Conservation (phyloP, 2,113 vertebrate genomes). For the Spea bombifrons region DNA sequence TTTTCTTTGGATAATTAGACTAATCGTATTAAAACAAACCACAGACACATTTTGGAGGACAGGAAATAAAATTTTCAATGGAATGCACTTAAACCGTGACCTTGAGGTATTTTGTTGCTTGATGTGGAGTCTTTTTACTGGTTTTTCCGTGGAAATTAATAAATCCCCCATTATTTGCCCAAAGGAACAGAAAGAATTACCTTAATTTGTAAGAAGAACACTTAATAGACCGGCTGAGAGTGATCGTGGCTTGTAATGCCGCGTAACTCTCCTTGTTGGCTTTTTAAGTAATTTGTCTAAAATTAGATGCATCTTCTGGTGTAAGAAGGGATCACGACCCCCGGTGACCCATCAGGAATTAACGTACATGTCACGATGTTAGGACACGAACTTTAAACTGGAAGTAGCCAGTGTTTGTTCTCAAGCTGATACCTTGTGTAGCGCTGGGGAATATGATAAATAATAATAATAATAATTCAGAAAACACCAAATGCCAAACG, state of each 20-base stretch:
- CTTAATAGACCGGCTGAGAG: neutral
- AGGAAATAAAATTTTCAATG: constrained; percentile 26
- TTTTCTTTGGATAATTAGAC: constrained; percentile 36
- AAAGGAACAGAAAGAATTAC: neutral
- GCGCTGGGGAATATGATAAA: too few species aligned
- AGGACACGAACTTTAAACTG: too few species aligned
- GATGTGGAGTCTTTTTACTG: neutral
- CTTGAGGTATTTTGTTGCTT: constrained; percentile 31
- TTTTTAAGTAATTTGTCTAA: neutral
- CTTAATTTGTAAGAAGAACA: neutral
- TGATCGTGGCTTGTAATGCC: neutral
- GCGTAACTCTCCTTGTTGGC: neutral
- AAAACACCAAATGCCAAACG: too few species aligned
- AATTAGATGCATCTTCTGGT: too few species aligned
- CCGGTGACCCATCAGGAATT: too few species aligned
- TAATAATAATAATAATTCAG: too few species aligned
- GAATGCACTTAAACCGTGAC: constrained; percentile 38
- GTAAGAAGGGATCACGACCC: too few species aligned
- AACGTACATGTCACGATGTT: too few species aligned
- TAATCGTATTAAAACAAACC: constrained; percentile 37
- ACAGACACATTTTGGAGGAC: constrained; percentile 31
- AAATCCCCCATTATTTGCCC: neutral
- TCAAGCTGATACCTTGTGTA: too few species aligned
- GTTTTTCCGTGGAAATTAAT: neutral
- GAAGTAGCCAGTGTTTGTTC: too few species aligned